Percentiles rank a stretch among this genome's conserved stretches.
Conservation (phyloP, 2,113 vertebrate species). For the Dipodomys spectabilis region DNA sequence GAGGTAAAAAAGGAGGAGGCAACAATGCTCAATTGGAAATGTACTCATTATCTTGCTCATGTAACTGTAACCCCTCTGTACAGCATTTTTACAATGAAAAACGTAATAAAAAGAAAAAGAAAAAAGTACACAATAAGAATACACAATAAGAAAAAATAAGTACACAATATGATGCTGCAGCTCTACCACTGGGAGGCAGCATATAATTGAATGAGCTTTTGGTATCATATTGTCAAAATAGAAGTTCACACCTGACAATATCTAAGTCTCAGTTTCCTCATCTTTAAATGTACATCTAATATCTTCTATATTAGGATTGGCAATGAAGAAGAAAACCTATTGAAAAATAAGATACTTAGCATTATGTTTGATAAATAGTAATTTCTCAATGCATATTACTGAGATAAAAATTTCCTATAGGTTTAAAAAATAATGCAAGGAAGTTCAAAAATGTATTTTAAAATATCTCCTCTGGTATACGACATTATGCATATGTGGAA, state of each 20-base stretch:
- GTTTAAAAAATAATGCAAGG: slow-evolving; percentile 43
- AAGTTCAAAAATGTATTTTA: slow-evolving; percentile 8
- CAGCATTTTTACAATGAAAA: no score
- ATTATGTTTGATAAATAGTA: slow-evolving; percentile 6
- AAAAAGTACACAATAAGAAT: no score
- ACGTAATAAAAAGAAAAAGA: no score
- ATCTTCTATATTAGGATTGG: background rate
- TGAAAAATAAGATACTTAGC: background rate
- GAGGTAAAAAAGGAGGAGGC: no score
- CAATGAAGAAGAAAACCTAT: background rate
- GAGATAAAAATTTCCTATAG: background rate
- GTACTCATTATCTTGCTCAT: no score
- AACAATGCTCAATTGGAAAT: no score
- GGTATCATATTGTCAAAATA: background rate
- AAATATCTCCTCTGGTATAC: background rate
- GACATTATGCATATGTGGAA: background rate
- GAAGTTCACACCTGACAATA: background rate
- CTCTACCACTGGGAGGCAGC: background rate
- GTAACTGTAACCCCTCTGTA: no score
- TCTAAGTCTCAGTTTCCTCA: slow-evolving; percentile 11
- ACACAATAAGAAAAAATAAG: background rate
- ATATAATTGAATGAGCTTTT: background rate
- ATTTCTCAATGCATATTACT: background rate
- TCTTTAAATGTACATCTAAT: background rate
- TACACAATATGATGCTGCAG: background rate